phyloP scores from a whole-genome alignment of 2,113 vertebrate genomes.

The Anhinga rufa region DNA sequence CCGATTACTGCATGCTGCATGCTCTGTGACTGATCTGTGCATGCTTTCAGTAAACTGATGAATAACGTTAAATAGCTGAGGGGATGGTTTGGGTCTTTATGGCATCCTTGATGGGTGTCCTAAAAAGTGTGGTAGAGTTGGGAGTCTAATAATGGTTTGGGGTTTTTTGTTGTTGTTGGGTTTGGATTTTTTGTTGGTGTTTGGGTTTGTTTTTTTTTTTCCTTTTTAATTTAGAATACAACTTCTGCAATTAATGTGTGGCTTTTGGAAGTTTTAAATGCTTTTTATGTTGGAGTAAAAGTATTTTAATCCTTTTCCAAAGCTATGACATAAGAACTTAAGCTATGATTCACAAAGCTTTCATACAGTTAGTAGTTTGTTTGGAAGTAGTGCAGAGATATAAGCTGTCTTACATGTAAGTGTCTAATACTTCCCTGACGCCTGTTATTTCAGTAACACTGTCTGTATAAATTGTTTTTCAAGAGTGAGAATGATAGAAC shows the following conservation, averaged over 20 bases:
- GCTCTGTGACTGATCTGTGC: conserved; percentile 57
- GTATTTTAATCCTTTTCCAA: background rate
- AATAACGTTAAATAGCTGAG: background rate
- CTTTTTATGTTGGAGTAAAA: background rate
- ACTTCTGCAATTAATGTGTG: background rate
- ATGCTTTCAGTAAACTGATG: conserved; percentile 38
- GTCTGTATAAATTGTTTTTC: background rate
- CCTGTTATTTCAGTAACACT: background rate
- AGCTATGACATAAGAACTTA: background rate
- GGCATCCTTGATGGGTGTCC: background rate
- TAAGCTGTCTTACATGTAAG: background rate
- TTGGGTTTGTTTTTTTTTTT: background rate
- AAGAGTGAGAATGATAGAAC: background rate
- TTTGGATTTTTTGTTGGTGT: too few species aligned
- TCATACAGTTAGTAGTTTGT: background rate
- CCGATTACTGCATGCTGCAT: conserved; percentile 79
- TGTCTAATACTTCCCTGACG: background rate
- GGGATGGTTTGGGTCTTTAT: background rate
- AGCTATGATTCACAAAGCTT: background rate
- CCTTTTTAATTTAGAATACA: background rate
- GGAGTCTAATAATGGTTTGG: background rate
- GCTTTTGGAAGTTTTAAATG: background rate
- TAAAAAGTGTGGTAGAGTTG: background rate
- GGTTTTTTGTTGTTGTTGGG: background rate
- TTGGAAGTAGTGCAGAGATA: background rate